Percentiles rank a stretch among this genome's conserved stretches.
These are phyloP conservation scores for Clusia tigrina DNA, from an alignment of 2,888 invertebrate genomes.

Conservation along the genomic window DNA sequence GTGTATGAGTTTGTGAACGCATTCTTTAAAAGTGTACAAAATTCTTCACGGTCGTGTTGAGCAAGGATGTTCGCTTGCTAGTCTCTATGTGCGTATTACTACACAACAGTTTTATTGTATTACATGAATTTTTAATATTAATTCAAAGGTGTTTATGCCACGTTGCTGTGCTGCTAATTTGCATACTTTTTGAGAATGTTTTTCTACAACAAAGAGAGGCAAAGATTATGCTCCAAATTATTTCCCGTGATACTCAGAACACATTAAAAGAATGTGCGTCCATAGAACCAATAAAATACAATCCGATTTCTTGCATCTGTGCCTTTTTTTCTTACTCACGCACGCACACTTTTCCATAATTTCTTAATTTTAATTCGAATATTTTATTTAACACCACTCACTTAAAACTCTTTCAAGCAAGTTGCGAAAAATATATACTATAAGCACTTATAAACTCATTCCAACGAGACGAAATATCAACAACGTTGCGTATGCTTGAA, in stretches of 20 bases:
- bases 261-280: neutral
- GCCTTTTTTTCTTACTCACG: neutral
- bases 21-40: too few relatives aligned
- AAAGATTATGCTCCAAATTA: neutral
- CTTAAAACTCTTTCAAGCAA: constrained; percentile 20
- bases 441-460: neutral
- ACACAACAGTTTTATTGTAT: neutral
- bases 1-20: too few relatives aligned
- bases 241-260: too few relatives aligned
- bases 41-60: neutral
- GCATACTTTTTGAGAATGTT: constrained; percentile 13
- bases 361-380: constrained; percentile 17
- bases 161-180: constrained; percentile 27
- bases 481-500: neutral
- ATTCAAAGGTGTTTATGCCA: constrained; percentile 12
- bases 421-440: constrained; percentile 9
- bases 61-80: neutral
- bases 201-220: too few relatives aligned
- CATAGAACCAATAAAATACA: neutral
- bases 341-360: too few relatives aligned
- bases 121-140: constrained; percentile 10
- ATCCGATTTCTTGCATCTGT: neutral
- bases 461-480: neutral
- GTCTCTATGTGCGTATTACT: neutral
- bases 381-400: constrained; percentile 12